Percentiles rank a stretch among this genome's conserved stretches.
phyloP scores from a whole-genome alignment of 2,888 invertebrate genomes.

The Eupithecia exiguata region DNA sequence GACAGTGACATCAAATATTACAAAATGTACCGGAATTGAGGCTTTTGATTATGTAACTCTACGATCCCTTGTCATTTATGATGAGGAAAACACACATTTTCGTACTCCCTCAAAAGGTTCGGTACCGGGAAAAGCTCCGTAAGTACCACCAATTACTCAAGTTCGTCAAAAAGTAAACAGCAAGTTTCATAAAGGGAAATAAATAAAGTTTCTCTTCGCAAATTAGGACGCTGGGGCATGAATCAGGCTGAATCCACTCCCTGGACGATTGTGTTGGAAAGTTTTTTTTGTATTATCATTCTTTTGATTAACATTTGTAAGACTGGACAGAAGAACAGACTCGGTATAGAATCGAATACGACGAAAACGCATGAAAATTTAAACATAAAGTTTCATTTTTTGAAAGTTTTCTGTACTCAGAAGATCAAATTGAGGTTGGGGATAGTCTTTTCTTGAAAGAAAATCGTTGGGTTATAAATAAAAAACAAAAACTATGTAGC shows the following conservation, averaged over 20 bases:
- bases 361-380: neutral
- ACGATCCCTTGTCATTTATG: neutral
- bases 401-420: too few relatives aligned
- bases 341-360: neutral
- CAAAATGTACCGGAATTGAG: neutral
- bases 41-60: neutral
- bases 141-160: constrained; percentile 8
- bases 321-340: neutral
- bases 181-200: constrained; percentile 7
- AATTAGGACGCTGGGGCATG: constrained; percentile 10
- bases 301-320: neutral
- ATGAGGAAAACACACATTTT: constrained; percentile 2
- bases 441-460: too few relatives aligned
- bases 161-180: constrained; percentile 7
- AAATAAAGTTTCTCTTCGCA: neutral
- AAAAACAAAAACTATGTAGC: too few relatives aligned
- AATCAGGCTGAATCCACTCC: constrained; percentile 2
- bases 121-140: neutral
- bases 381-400: too few relatives aligned
- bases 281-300: neutral
- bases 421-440: too few relatives aligned
- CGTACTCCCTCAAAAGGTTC: neutral
- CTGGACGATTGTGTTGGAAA: neutral
- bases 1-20: neutral
- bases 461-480: too few relatives aligned